These are phyloP conservation scores for Drosophila multiciliata DNA, from an alignment of 2,888 invertebrate species.

Conservation along the genomic window DNA sequence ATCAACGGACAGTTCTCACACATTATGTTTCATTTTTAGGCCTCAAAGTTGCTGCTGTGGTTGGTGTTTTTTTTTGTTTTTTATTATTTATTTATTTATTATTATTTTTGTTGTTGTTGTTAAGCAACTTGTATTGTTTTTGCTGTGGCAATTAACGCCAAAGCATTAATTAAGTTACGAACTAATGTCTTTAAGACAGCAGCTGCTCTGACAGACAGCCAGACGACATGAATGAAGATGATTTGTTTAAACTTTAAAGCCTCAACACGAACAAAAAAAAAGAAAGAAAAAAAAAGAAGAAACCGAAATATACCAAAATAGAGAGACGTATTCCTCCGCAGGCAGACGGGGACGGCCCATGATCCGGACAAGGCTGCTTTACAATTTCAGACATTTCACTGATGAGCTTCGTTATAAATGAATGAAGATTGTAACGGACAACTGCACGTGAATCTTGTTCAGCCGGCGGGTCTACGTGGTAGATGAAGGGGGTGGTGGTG, in stretches of 20 bases:
- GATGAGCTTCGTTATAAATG: constrained; percentile 76
- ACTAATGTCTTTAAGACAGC: constrained; percentile 74
- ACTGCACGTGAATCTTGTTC: constrained; percentile 26
- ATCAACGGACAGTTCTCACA: constrained; percentile 9
- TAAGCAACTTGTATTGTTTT: constrained; percentile 36
- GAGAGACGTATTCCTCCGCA: constrained; percentile 41
- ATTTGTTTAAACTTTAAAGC: constrained; percentile 44
- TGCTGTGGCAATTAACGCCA: constrained; percentile 71
- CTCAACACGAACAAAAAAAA: neutral
- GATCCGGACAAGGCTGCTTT: constrained; percentile 44
- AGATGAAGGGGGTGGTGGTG: neutral
- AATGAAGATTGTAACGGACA: constrained; percentile 73
- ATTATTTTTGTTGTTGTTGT: neutral
- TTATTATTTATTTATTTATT: constrained; percentile 4
- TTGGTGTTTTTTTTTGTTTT: constrained; percentile 20
- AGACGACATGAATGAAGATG: constrained; percentile 74
- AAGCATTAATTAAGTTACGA: constrained; percentile 79
- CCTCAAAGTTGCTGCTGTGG: constrained; percentile 17
- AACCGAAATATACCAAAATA: constrained; percentile 7
- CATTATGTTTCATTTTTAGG: constrained; percentile 21
- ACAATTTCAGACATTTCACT: constrained; percentile 65
- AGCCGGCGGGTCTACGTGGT: neutral
- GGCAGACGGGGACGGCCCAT: constrained; percentile 8
- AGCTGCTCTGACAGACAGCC: constrained; percentile 70
- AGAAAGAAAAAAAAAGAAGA: neutral